Evolutionary conservation across 2,113 vertebrate species (phyloP).

Genomic region (Okapia johnstoni): DNA sequence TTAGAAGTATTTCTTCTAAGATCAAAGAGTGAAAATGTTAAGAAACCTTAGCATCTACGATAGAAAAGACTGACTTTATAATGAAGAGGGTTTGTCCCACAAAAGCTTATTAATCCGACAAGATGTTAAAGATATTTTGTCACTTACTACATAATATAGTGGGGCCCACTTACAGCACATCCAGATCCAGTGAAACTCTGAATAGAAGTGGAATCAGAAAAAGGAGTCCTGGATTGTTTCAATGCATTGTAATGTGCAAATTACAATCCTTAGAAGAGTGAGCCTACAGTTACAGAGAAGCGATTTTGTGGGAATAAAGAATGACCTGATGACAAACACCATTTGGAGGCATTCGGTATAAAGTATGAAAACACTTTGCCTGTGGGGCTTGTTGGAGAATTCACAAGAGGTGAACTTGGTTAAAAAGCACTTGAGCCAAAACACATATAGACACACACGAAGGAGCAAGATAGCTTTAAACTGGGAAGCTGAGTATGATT

Average conservation of each 20-base stretch:
- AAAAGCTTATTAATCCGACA: slow-evolving; percentile 75
- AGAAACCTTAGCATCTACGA: slow-evolving; percentile 65
- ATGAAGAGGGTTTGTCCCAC: slow-evolving; percentile 66
- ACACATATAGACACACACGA: slow-evolving; percentile 40
- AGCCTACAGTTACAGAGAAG: slow-evolving; percentile 55
- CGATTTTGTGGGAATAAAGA: slow-evolving; percentile 51
- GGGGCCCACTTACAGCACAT: slow-evolving; percentile 46
- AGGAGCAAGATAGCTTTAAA: slow-evolving; percentile 41
- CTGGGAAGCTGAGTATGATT: slow-evolving; percentile 39
- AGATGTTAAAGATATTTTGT: slow-evolving; percentile 77
- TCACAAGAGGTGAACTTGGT: slow-evolving; percentile 12
- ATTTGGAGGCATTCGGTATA: slow-evolving; percentile 47
- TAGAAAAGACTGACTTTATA: slow-evolving; percentile 73
- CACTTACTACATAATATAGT: slow-evolving; percentile 59
- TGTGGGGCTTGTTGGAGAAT: slow-evolving; percentile 40
- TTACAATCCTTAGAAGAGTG: slow-evolving; percentile 54
- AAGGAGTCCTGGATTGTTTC: slow-evolving; percentile 51
- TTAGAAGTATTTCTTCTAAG: slow-evolving; percentile 65
- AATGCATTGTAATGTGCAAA: slow-evolving; percentile 61
- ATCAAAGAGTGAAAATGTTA: slow-evolving; percentile 69
- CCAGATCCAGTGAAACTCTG: slow-evolving; percentile 46
- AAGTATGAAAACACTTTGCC: slow-evolving; percentile 61
- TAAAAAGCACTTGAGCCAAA: slow-evolving; percentile 62
- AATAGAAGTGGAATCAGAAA: slow-evolving; percentile 56
- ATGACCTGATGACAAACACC: slow-evolving; percentile 54